Conservation (phyloP, 92 coral and sea anemone genomes). For the Muricea muricata region DNA sequence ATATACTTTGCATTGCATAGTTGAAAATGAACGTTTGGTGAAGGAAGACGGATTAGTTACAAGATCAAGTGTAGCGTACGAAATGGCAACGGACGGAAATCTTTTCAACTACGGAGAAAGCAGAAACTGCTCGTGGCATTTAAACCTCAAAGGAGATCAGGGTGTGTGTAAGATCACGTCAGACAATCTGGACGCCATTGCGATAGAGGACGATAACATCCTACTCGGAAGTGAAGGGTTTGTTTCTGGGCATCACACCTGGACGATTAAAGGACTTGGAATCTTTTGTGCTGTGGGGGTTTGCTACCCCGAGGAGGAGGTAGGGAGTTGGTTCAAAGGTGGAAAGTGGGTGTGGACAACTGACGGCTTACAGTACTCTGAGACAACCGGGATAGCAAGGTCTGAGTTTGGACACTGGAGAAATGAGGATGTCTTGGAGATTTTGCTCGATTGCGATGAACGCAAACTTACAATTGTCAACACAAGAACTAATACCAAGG, state of each 20-base stretch:
- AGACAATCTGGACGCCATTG: background rate
- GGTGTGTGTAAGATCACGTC: background rate
- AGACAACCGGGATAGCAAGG: background rate
- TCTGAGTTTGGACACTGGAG: conserved; percentile 36
- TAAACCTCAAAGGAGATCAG: background rate
- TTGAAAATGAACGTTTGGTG: background rate
- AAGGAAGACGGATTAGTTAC: background rate
- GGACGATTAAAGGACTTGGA: background rate
- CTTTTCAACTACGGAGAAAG: background rate
- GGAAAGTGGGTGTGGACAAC: conserved; percentile 35
- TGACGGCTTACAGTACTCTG: conserved; percentile 21
- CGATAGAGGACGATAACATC: conserved; percentile 14
- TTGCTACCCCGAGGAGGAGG: conserved; percentile 12
- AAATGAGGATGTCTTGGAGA: conserved; percentile 14
- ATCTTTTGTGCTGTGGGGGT: conserved; percentile 36
- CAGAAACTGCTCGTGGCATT: conserved; percentile 10
- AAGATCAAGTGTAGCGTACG: background rate
- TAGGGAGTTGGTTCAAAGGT: conserved; percentile 23
- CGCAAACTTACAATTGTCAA: background rate
- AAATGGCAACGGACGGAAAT: background rate
- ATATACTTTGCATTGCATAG: background rate
- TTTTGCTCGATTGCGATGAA: conserved; percentile 19
- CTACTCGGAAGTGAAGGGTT: conserved; percentile 11
- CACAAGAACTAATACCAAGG: background rate
- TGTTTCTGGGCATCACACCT: background rate